Base-by-base conservation (phyloP, 2,797 vertebrate genomes). In the Coregonus suidteri region DNA sequence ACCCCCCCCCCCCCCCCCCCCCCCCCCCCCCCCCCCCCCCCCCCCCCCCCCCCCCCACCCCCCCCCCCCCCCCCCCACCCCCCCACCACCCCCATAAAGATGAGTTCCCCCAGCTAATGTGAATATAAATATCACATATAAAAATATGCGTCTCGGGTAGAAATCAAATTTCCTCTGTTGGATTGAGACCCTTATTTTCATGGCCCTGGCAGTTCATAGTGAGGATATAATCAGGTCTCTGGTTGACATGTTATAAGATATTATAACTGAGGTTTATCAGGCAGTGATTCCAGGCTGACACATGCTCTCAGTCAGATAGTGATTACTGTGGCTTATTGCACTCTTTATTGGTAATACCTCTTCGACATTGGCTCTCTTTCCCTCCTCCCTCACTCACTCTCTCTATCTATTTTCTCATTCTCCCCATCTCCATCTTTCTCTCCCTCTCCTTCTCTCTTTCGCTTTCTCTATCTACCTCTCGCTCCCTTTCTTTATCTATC, bases 91-190 rank as follows among this genome's bases (percentile, higher is more conserved):
- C n/a, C 41, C 11, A 47, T 47, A 11, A 47, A 47, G 41, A 47
- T 47, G 41, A 47, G 9, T 11, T 9, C 41, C 41, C 9, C 41
- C 41, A 85, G 77, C 73, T 83, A 81, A 80, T 47, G 18, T n/a
- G 52, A 83, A 85, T 81, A 77, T 82, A 79, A 89, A 86, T 82
- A 71, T 85, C 82, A 88, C 85, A 47, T 47, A 0, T 51, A 75
- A 81, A 90, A 87, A 84, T 74, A 86, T 80, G 76, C 75, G 75
- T 85, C 79, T 81, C 51, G 75, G 76, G 73, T 80, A 72, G 75
- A 87, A 87, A 86, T 84, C 77, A 75, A 82, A 88, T 90, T 85
- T 88, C 84, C 87, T 83, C 81, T 75, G 54, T 14, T 13, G 0
- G 54, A 34, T 47, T n/a, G 54, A 67, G 79, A 70, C 69, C 71